Evolutionary conservation across 2,797 vertebrate species (phyloP).

Genomic region (Sebastes vulpes): DNA sequence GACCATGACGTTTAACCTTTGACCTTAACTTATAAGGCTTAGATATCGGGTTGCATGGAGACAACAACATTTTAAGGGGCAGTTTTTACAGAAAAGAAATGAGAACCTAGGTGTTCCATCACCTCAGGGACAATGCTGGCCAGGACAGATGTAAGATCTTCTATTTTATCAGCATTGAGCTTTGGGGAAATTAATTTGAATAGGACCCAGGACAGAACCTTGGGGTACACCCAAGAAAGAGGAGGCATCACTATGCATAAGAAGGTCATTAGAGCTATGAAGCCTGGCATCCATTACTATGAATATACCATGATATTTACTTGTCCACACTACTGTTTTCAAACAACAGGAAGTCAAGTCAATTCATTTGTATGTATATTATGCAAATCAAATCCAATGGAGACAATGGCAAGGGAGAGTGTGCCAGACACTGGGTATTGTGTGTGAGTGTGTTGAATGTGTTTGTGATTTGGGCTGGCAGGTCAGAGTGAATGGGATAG

Average conservation of each 20-base stretch:
- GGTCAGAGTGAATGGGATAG: background rate
- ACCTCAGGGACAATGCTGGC: background rate
- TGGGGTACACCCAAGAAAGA: background rate
- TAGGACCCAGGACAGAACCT: background rate
- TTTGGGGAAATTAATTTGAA: background rate
- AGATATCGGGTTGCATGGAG: too few species aligned
- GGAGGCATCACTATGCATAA: background rate
- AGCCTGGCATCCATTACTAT: background rate
- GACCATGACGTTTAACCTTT: too few species aligned
- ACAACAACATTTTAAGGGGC: background rate
- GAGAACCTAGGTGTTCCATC: background rate
- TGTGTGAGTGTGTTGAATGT: background rate
- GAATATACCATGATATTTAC: background rate
- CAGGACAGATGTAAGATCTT: background rate
- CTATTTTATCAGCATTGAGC: background rate
- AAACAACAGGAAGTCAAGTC: background rate
- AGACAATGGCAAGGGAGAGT: too few species aligned
- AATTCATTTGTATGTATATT: background rate
- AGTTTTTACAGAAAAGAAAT: background rate
- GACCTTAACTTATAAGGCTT: too few species aligned
- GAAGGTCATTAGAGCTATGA: background rate
- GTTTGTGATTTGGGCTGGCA: background rate
- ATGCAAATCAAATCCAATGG: too few species aligned
- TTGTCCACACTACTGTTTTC: background rate
- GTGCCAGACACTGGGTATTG: too few species aligned